These are phyloP conservation scores for Aquatica leii DNA, from an alignment of 2,888 invertebrate species.

Conservation along the genomic window DNA sequence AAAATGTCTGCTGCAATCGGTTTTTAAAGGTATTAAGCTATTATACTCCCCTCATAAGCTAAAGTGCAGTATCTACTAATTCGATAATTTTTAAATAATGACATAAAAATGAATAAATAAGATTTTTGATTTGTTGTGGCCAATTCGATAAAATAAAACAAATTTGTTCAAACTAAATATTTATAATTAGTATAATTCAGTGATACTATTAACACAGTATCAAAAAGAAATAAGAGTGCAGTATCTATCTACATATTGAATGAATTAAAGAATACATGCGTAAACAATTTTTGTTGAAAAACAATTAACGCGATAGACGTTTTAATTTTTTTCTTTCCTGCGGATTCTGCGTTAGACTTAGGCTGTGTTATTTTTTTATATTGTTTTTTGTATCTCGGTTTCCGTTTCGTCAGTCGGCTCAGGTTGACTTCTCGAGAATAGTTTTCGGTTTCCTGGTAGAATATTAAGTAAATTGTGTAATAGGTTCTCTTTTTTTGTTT, in stretches of 20 bases:
- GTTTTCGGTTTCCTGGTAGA: not conserved
- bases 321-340: not conserved
- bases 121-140: not conserved
- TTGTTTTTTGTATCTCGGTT: not conserved
- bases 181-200: not conserved
- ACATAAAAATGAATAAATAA: too few species aligned
- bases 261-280: not conserved
- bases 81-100: too few species aligned
- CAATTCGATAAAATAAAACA: not conserved
- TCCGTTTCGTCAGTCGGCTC: not conserved
- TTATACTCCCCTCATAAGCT: too few species aligned
- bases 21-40: too few species aligned
- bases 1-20: too few species aligned
- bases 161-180: not conserved
- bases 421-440: not conserved
- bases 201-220: not conserved
- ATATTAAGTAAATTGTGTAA: not conserved
- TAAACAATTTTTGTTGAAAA: not conserved
- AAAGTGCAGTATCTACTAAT: too few species aligned
- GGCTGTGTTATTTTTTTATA: not conserved
- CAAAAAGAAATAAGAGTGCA: not conserved
- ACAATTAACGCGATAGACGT: not conserved
- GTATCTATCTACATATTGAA: not conserved
- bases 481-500: not conserved
- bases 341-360: not conserved